A percentile compares a stretch with the other conserved stretches of the same genome.
phyloP scores from a whole-genome alignment of 2,113 vertebrate species.

The Lepus timidus region DNA sequence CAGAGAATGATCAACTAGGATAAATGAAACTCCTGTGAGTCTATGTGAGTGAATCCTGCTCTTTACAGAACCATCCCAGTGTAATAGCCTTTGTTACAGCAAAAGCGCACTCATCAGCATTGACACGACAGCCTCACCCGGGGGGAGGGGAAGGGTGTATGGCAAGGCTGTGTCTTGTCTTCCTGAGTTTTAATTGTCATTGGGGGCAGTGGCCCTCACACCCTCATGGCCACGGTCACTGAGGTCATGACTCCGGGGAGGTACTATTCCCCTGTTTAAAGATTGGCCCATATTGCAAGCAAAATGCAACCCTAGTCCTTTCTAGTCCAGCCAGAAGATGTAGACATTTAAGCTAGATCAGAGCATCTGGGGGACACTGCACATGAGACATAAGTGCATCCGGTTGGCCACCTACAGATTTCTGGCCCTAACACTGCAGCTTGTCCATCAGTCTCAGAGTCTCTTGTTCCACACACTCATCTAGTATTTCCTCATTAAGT shows the following conservation, averaged over 20 bases:
- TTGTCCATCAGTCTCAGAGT: neutral
- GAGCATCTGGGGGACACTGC: neutral
- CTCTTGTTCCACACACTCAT: neutral
- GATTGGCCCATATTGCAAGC: neutral
- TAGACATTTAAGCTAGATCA: neutral
- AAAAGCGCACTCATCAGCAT: neutral
- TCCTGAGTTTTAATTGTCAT: neutral
- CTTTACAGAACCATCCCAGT: neutral
- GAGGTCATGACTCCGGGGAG: neutral
- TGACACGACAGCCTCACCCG: neutral
- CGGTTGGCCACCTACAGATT: neutral
- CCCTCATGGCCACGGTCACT: neutral
- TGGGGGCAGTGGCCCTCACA: neutral
- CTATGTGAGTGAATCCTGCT: neutral
- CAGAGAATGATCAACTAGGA: neutral
- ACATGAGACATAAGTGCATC: neutral
- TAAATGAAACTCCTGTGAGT: neutral
- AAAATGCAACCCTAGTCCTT: neutral
- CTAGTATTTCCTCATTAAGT: conserved; percentile 10
- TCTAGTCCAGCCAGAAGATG: neutral
- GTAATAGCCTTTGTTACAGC: neutral
- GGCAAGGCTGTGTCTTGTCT: neutral
- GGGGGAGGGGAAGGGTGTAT: no score
- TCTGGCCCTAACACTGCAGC: neutral
- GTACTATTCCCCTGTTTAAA: neutral